Evolutionary conservation across 2,797 vertebrate species (phyloP), one percentile per base, ranked within the genome.

Genomic region (Sorex maritimensis): DNA sequence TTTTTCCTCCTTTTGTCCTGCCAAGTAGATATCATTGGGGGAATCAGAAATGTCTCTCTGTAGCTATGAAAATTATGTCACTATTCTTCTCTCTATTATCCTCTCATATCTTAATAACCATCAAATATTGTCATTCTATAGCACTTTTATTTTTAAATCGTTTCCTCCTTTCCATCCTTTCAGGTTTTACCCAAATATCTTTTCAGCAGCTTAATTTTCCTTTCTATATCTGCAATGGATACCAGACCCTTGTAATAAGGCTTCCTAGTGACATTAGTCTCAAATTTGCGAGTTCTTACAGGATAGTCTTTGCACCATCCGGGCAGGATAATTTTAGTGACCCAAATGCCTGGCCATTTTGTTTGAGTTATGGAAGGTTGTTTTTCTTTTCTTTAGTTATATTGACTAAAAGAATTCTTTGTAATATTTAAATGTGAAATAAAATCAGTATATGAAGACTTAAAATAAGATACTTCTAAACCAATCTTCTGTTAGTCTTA

Each of bases 401-500:
- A 5, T 46, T 23, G 49, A 79, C 17, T 3, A 74, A 78, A n/a
- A 89, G 58, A 15, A 23, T 7, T 2, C 71, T 85, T 68, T 73
- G 30, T 69, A 26, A 63, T 82, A 69, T 63, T 86, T 94, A 86
- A 79, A 88, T 34, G 17, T 78, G 55, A 77, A 73, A 68, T 30
- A 0, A 4, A 58, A 89, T 23, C 71, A 12, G 3, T 74, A 0
- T 26, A 73, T 23, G 78, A 61, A 38, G 23, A 69, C 17, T 81
- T 75, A 26, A 41, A 86, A 44, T 67, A 67, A 55, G 8, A 30
- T 3, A 41, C 0, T 72, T 92, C 49, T 68, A 85, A 77, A 86
- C 61, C 81, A 92, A 81, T 71, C 12, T 49, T 6, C 5, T 81
- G 61, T n/a, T 92, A 72, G 83, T 75, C 81, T 83, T 34, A 84